Percentiles rank a stretch among this genome's conserved stretches.
Conservation (phyloP, 2,797 vertebrate genomes). For the Streptopelia turtur region DNA sequence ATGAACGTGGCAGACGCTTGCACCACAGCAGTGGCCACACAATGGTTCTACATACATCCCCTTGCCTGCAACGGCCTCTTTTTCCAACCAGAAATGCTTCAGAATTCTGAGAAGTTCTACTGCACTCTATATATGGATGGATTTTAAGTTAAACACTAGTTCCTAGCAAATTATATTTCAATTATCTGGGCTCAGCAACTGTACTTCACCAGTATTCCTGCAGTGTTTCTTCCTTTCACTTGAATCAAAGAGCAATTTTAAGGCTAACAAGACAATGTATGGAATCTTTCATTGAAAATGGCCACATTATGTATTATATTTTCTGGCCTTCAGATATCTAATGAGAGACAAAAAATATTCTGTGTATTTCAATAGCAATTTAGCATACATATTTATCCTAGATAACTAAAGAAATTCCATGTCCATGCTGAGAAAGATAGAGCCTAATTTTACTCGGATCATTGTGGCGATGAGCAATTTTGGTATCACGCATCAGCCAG, state of each 20-base stretch:
- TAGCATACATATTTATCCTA: background rate
- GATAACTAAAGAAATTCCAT: background rate
- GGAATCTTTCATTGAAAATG: background rate
- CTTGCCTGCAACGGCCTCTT: rapidly evolving
- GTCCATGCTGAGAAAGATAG: background rate
- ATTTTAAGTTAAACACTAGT: background rate
- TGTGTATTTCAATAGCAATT: background rate
- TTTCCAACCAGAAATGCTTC: background rate
- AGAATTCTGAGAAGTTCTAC: background rate
- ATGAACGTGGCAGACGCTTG: background rate
- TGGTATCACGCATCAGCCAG: background rate
- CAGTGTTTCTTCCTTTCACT: background rate
- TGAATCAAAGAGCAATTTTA: background rate
- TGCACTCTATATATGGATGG: rapidly evolving
- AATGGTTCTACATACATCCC: rapidly evolving
- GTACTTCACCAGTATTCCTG: background rate
- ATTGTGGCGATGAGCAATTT: background rate
- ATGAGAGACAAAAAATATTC: background rate
- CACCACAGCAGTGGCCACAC: background rate
- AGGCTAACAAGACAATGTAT: background rate
- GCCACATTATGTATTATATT: background rate
- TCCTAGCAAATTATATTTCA: background rate
- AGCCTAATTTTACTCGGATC: background rate
- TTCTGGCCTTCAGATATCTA: background rate
- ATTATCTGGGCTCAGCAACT: background rate